These are phyloP conservation scores for Pangasius larnaudii DNA, from an alignment of 2,797 vertebrate genomes.

Conservation along the genomic window DNA sequence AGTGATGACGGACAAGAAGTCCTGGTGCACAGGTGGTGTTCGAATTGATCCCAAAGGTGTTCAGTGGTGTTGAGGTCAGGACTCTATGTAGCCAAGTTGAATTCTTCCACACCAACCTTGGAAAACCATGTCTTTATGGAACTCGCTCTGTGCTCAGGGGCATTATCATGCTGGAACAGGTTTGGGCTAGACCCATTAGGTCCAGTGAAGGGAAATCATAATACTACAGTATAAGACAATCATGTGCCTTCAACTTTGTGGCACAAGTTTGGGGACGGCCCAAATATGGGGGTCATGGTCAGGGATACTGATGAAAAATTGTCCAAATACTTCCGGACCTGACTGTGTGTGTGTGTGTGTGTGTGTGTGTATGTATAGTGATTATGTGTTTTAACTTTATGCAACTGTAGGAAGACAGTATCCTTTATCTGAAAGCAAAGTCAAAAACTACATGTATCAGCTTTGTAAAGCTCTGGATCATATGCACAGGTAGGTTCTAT, in stretches of 20 bases:
- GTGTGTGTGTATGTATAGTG: neutral
- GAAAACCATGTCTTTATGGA: neutral
- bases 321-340: no score
- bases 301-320: no score
- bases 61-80: neutral
- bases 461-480: slow-evolving; percentile 85
- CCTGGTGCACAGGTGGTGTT: neutral
- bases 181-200: neutral
- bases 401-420: slow-evolving; percentile 78
- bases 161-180: neutral
- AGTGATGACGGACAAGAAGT: neutral
- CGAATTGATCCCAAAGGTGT: neutral
- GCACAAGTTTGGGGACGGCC: neutral
- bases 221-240: neutral
- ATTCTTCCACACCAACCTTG: neutral
- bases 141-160: neutral
- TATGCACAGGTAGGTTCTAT: slow-evolving; percentile 76
- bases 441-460: slow-evolving; percentile 84
- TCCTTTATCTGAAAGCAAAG: slow-evolving; percentile 78
- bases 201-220: neutral
- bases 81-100: neutral
- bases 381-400: neutral
- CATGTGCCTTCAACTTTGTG: neutral
- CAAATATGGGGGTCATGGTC: neutral
- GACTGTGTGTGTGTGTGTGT: no score